Base-by-base conservation (phyloP, 2,113 vertebrate species). In the Scopus umbretta region DNA sequence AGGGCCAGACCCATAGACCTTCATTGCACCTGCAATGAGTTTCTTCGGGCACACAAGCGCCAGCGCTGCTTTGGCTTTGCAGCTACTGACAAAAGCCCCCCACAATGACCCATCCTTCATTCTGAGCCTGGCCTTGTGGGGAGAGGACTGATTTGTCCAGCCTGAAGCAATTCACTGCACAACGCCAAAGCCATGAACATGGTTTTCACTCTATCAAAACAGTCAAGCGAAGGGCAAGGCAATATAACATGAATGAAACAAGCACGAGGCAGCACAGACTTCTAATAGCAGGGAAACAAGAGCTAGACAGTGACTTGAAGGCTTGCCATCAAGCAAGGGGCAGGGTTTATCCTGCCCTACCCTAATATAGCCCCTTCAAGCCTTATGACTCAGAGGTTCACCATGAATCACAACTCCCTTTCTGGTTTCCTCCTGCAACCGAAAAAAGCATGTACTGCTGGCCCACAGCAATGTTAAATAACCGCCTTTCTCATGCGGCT, bases 371-470 rank as follows among this genome's bases (percentile, higher is more conserved):
- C 30, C 27, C 43, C 53, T 29, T 26, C 47, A 79, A 79, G 45
- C 14, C 34, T 89, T 50, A 26, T 96, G 96, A 96, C 73, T 97
- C 92, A 95, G 58, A 75, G 36, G 25, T 42, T 96, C 65, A 52
- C 52, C 0, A 0, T 68, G 53, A 89, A 81, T 89, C 45, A 92
- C 66, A 70, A 85, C 70, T 73, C 94, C 92, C 92, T 92, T 94
- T 89, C 72, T 89, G 45, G 81, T 90, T 96, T 92, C 47, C 68
- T 92, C 42, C 61, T 81, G 42, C 40, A 94, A 72, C 80, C 1
- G 9, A 90, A 83, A 74, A 38, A 47, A 81, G 34, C 19, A 9
- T 36, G 83, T 86, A 86, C n/a, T 63, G 63, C 61, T 91, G 88
- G 47, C 59, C 63, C 30, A 21, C 1, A 4, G 61, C 88, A 84